Evolutionary conservation across 2,797 vertebrate genomes (phyloP), one percentile per base, ranked within the genome.

Genomic region (Tragopan temminckii): DNA sequence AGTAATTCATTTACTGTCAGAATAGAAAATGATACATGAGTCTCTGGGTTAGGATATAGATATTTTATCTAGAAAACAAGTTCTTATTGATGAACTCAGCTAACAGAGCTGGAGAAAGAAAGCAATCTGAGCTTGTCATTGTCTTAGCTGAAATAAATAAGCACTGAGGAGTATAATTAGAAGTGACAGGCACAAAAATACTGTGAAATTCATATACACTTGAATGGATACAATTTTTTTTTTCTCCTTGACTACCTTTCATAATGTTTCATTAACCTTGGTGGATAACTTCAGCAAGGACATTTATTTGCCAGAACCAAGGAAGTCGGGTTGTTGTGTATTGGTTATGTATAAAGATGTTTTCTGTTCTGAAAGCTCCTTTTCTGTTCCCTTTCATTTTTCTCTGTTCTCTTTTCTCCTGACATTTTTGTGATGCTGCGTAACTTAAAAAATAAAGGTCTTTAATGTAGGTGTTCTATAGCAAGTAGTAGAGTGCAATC

Each of bases 181-280:
- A 95, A 85, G 67, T 85, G 95, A 95, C 90, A 95, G 81, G 87
- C 24, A 91, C 67, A 90, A 90, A 95, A 95, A 80, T 63, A 94
- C 76, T 90, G 81, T 93, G 91, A 91, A 93, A 95, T 85, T 81
- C 71, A 57, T 72, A 50, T 55, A 87, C 81, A 90, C 76, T 92
- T 85, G 78, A 93, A 80, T 69, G 72, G 81, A 72, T 69, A 85
- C 35, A 85, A 74, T 48, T 45, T 91, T 95, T 91, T 94, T 95
- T 94, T 94, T 94, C 92, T 89, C 84, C 90, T 94, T 93, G 84
- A 87, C 70, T 94, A 86, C 61, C 58, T 93, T 95, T 75, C 46
- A 31, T 83, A 83, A 85, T 87, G 58, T 95, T 94, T 94, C 90
- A 89, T 94, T 96, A 92, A 90, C 81, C 86, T 89, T 78, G 69